Evolutionary conservation across 2,888 invertebrate species (phyloP).

Genomic region (Pegoplata infirma): DNA sequence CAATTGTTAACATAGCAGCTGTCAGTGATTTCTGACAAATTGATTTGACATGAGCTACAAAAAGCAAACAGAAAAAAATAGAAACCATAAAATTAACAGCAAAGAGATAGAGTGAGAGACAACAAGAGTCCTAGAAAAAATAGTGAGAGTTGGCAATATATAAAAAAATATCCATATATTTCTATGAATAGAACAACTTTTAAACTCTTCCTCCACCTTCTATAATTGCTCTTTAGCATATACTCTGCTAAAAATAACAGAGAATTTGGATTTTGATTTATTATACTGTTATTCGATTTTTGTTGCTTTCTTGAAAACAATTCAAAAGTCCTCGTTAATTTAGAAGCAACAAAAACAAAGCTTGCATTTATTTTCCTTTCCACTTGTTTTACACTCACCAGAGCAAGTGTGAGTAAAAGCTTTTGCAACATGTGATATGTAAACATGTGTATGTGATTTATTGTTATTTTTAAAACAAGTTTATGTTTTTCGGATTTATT

Average conservation of each 20-base stretch:
- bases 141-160: neutral
- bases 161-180: neutral
- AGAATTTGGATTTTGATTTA: too few relatives aligned
- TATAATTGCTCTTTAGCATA: neutral
- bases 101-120: neutral
- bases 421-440: neutral
- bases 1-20: constrained; percentile 68
- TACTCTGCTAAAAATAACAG: neutral
- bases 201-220: neutral
- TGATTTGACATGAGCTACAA: constrained; percentile 70
- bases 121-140: constrained; percentile 18
- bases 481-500: neutral
- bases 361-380: neutral
- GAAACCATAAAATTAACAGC: neutral
- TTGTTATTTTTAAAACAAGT: neutral
- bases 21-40: constrained; percentile 76
- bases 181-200: too few relatives aligned
- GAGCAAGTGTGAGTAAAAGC: constrained; percentile 1
- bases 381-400: neutral
- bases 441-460: neutral
- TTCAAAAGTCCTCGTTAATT: too few relatives aligned
- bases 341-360: neutral
- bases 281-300: too few relatives aligned
- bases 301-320: too few relatives aligned
- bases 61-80: constrained; percentile 9